phyloP scores from a whole-genome alignment of 2,888 invertebrate species.

The Andrena camellia region DNA sequence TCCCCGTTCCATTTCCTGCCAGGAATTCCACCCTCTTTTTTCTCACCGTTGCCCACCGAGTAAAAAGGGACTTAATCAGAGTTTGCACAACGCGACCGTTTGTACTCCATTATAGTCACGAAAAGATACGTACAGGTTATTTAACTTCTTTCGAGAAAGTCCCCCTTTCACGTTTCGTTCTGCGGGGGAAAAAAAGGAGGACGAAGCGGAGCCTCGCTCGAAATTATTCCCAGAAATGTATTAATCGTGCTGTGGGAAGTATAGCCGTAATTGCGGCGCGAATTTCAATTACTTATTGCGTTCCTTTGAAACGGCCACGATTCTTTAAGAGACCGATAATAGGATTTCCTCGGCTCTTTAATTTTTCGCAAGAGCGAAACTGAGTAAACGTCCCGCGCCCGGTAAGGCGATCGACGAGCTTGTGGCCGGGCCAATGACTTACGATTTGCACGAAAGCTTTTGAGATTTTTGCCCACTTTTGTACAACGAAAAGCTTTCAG shows the following conservation, averaged over 20 bases:
- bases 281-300: conserved; percentile 13
- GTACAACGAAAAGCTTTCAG: conserved; percentile 83
- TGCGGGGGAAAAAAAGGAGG: background rate
- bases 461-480: conserved; percentile 76
- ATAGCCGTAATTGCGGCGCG: background rate
- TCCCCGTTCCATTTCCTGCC: conserved; percentile 21
- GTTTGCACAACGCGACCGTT: conserved; percentile 19
- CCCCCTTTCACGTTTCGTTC: conserved; percentile 12
- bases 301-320: conserved; percentile 1
- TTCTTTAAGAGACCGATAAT: conserved; percentile 24
- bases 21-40: background rate
- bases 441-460: conserved; percentile 74
- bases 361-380: conserved; percentile 45
- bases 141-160: conserved; percentile 17
- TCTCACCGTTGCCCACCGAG: background rate
- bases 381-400: conserved; percentile 36
- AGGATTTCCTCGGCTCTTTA: conserved; percentile 31
- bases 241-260: conserved; percentile 1
- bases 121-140: conserved; percentile 12
- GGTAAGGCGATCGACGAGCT: conserved; percentile 63
- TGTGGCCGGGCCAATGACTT: conserved; percentile 72
- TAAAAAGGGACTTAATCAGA: conserved; percentile 46
- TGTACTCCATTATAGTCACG: conserved; percentile 10
- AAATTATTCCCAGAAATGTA: conserved; percentile 7
- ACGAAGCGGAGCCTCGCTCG: background rate